These are phyloP conservation scores for Alexandromys fortis DNA, from an alignment of 2,113 vertebrate genomes.

Conservation along the genomic window DNA sequence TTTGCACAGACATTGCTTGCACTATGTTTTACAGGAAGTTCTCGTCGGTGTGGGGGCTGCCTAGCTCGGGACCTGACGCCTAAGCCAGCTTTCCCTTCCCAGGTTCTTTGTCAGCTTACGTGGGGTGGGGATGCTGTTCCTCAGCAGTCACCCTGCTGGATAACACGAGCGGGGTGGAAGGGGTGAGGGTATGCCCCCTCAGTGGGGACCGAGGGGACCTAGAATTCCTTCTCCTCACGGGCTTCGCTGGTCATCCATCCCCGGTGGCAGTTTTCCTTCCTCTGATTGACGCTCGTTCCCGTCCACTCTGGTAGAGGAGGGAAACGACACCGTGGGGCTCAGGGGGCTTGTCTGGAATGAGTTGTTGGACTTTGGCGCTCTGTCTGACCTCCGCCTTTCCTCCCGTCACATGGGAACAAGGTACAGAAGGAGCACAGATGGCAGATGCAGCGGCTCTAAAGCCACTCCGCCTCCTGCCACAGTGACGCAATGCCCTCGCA, in stretches of 20 bases:
- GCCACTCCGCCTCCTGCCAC: background rate
- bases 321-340: background rate
- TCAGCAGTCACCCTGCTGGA: background rate
- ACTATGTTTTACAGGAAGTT: slow-evolving; percentile 43
- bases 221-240: background rate
- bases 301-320: background rate
- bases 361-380: background rate
- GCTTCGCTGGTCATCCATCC: background rate
- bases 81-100: slow-evolving; percentile 9
- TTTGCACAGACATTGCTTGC: slow-evolving; percentile 49
- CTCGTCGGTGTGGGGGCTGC: background rate
- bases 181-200: background rate
- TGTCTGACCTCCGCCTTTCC: background rate
- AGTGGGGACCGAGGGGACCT: background rate
- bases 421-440: background rate
- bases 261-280: background rate
- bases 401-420: background rate
- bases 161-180: background rate
- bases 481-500: background rate
- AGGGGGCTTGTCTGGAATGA: background rate
- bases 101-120: background rate
- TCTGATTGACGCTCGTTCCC: background rate
- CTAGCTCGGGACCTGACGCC: background rate
- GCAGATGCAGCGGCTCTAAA: background rate
- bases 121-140: background rate